These are phyloP conservation scores for Crypturellus tataupa DNA, from an alignment of 2,797 vertebrate species.

Conservation along the genomic window DNA sequence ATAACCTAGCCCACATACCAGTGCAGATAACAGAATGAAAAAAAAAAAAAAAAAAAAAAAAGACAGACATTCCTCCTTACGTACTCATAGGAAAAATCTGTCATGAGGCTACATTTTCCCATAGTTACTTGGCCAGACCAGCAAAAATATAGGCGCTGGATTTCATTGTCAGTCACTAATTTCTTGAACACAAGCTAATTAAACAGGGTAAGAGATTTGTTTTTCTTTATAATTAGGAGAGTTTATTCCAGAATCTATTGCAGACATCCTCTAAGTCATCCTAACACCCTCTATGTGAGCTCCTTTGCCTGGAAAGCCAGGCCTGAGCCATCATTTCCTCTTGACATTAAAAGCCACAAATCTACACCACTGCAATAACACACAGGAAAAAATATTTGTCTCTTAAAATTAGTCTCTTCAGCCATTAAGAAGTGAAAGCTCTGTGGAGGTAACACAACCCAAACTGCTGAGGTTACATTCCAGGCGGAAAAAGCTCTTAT, in stretches of 20 bases:
- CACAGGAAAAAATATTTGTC: constrained; percentile 32
- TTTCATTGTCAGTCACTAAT: constrained; percentile 28
- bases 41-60: background rate
- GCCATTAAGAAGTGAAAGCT: constrained; percentile 50
- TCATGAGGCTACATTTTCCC: background rate
- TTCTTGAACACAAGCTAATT: constrained; percentile 15
- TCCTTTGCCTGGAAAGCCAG: constrained; percentile 36
- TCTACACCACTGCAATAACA: constrained; percentile 27
- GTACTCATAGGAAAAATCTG: background rate
- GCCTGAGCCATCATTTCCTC: constrained; percentile 41
- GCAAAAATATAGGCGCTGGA: background rate
- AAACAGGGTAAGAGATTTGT: background rate
- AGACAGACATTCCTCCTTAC: background rate
- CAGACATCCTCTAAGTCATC: constrained; percentile 21
- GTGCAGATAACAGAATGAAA: background rate
- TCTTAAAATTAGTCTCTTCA: constrained; percentile 32
- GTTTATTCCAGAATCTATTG: constrained; percentile 1
- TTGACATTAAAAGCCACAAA: constrained; percentile 63
- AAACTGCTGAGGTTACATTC: constrained; percentile 50
- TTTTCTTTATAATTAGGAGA: constrained; percentile 28
- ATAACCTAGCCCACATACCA: background rate
- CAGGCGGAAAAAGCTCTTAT: constrained; percentile 44
- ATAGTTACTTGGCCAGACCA: background rate
- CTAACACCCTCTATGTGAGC: background rate
- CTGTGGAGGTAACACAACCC: background rate